Evolutionary conservation across 1,140 invertebrate genomes (phyloP), one percentile per base, ranked within the genome.

Genomic region (Calephelis nemesis): DNA sequence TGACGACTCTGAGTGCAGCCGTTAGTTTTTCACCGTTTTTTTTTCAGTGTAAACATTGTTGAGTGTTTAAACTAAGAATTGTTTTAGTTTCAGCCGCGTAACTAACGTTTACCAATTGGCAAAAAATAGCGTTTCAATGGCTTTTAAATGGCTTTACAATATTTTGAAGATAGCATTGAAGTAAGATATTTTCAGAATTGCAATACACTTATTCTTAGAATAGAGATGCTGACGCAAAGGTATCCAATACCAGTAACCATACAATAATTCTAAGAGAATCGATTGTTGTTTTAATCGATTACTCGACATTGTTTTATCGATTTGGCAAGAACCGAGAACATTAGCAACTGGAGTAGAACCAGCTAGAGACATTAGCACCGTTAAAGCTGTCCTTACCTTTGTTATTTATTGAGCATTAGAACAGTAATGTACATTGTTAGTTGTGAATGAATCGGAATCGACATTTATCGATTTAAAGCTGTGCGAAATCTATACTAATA

Each of bases 341-440:
- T 73, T 71, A 50, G 42, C 72, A 80, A 80, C 73, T 80, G 75
- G 81, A 76, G 75, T 80, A 76, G 77, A 81, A 80, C 69, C 13
- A 15, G 42, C 54, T 60, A 11, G 39, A 60, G 39, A 60, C 30
- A 60, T 60, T 60, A 60, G 54, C 54, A 40, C 30, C 54, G 30
- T 60, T 45, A 30, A 64, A 63, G 47, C 68, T 74, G 76, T 76
- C 70, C 72, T 68, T 75, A 40, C 70, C 66, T 60, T 39, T 39
- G 54, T 70, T 67, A 74, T 76, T 78, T 78, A 76, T 76, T 72
- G 58, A 47, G 19, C 62, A 11, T 58, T 49, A 63, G 42, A 39
- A 19, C 64, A 68, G 15, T 54, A 62, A 60, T 40, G 47, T 60
- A 67, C 50, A 58, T 39, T 60, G 39, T 58, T 70, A 60, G 54